These are phyloP conservation scores for Turdus rufiventris DNA, from an alignment of 2,113 vertebrate species.

Conservation along the genomic window DNA sequence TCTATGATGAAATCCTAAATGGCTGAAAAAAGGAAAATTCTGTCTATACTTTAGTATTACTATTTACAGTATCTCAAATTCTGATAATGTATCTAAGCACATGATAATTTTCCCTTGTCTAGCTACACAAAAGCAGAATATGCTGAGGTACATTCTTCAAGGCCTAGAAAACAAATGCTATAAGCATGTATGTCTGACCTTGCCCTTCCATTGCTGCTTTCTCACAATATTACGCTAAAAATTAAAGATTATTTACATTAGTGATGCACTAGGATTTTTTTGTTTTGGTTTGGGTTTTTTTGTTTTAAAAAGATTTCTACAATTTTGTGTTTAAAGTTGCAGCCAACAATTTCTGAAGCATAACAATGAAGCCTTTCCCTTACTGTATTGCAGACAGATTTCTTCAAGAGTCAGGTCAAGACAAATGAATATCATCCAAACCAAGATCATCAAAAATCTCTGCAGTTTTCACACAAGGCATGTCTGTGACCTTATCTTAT, in stretches of 20 bases:
- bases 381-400: not conserved
- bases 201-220: not conserved
- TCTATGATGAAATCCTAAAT: not conserved
- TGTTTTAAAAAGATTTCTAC: not conserved
- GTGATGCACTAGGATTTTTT: not conserved
- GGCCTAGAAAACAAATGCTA: not conserved
- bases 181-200: not conserved
- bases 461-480: not conserved
- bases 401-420: not conserved
- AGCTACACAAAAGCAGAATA: not conserved
- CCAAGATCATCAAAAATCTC: not conserved
- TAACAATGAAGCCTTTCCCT: not conserved
- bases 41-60: not conserved
- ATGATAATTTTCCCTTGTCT: not conserved
- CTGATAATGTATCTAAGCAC: not conserved
- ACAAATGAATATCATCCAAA: not conserved
- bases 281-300: no score
- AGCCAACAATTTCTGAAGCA: not conserved
- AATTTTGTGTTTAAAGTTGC: not conserved
- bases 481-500: not conserved
- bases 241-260: not conserved
- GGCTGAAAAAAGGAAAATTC: not conserved
- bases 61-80: not conserved
- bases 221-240: not conserved
- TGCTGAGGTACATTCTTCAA: not conserved